These are phyloP conservation scores for Phyllostomus discolor DNA, from an alignment of 2,113 vertebrate species.

Conservation along the genomic window DNA sequence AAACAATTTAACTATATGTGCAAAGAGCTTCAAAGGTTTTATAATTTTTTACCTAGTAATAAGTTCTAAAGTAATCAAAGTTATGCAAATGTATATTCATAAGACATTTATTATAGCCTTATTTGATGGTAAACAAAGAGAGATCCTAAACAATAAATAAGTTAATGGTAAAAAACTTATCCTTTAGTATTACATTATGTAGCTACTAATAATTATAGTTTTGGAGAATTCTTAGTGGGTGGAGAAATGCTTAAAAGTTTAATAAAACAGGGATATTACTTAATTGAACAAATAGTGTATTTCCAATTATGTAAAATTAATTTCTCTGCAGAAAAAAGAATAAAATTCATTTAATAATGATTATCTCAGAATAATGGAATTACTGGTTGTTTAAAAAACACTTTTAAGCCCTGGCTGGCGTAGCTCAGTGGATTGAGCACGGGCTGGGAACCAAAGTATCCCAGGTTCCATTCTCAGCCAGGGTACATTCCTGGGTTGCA, in stretches of 20 bases:
- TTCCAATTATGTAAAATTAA: background rate
- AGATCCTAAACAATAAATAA: background rate
- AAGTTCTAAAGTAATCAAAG: slow-evolving; percentile 25
- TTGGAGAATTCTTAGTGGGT: slow-evolving; percentile 20
- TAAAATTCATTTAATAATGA: background rate
- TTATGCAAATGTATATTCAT: background rate
- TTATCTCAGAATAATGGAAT: background rate
- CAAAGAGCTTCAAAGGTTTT: background rate
- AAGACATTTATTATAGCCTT: background rate
- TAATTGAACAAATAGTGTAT: background rate
- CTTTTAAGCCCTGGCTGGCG: no score
- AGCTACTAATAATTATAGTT: background rate
- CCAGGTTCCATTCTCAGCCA: no score
- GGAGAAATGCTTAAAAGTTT: background rate
- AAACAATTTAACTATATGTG: background rate
- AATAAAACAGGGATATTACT: background rate
- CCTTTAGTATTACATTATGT: background rate
- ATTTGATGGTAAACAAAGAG: background rate
- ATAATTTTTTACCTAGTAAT: slow-evolving; percentile 10
- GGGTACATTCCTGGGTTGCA: no score
- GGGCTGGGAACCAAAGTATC: no score
- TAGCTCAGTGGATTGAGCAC: no score
- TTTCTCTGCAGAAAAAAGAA: background rate
- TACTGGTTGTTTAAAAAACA: background rate
- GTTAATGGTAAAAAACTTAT: background rate